Conservation (phyloP, 2,113 vertebrate species). For the human region DNA sequence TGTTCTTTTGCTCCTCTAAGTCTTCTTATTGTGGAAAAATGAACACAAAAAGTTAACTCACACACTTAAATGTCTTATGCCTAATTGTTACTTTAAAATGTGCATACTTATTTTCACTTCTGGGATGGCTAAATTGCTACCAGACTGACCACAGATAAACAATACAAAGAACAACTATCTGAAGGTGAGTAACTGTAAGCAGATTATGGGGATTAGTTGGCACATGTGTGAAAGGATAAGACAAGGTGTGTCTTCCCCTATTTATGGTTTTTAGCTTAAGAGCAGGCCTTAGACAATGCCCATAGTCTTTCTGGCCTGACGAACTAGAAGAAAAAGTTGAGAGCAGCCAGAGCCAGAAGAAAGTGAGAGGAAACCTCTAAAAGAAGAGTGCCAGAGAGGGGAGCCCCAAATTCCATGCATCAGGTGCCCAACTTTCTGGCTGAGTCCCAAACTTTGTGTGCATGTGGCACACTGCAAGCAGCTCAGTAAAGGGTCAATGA, state of each 20-base stretch:
- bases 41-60: background rate
- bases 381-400: background rate
- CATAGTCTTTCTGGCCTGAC: background rate
- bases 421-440: background rate
- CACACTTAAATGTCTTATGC: background rate
- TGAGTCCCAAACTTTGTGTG: background rate
- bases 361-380: background rate
- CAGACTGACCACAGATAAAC: background rate
- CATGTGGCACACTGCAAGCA: background rate
- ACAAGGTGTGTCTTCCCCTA: background rate
- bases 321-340: background rate
- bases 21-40: slow-evolving; percentile 6
- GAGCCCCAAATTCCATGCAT: background rate
- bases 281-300: background rate
- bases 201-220: background rate
- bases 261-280: background rate
- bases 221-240: background rate
- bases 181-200: background rate
- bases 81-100: slow-evolving; percentile 11
- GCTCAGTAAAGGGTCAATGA: background rate
- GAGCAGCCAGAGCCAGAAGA: background rate
- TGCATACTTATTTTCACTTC: background rate
- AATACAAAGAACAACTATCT: background rate
- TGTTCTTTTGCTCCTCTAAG: background rate
- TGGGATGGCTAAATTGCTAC: background rate